Evolutionary conservation across 1,140 invertebrate species (phyloP).

Genomic region (Sitobion miscanthi): DNA sequence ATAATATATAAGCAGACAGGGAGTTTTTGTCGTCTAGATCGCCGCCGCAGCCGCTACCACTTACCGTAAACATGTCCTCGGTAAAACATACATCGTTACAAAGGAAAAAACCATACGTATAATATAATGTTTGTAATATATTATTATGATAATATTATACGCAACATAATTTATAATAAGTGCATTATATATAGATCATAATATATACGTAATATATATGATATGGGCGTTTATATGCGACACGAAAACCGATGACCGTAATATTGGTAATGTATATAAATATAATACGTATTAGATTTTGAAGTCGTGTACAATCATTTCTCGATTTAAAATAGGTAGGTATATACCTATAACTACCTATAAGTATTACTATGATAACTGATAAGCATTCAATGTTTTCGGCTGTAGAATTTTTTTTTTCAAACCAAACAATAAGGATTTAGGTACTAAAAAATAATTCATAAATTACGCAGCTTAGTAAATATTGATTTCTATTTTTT

Average conservation of each 20-base stretch:
- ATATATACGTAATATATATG: not conserved
- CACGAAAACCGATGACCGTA: not conserved
- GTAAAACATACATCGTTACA: not conserved
- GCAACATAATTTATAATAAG: not conserved
- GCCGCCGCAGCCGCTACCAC: not conserved
- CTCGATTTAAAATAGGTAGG: not conserved
- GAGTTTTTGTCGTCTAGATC: not conserved
- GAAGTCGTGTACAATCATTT: not conserved
- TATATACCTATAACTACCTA: not conserved
- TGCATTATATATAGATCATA: not conserved
- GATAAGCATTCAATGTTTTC: no score
- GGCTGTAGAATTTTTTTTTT: no score
- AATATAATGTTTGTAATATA: not conserved
- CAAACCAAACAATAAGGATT: no score
- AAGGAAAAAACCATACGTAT: not conserved
- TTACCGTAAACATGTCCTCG: conserved; percentile 27
- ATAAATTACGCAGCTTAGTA: no score
- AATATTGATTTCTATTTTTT: no score
- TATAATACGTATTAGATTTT: not conserved
- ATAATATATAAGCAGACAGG: not conserved
- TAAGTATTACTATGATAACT: not conserved
- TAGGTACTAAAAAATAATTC: no score
- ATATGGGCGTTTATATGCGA: not conserved
- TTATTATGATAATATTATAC: not conserved
- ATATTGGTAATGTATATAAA: not conserved